phyloP scores from a whole-genome alignment of 2,888 invertebrate species.

The Selenia dentaria region DNA sequence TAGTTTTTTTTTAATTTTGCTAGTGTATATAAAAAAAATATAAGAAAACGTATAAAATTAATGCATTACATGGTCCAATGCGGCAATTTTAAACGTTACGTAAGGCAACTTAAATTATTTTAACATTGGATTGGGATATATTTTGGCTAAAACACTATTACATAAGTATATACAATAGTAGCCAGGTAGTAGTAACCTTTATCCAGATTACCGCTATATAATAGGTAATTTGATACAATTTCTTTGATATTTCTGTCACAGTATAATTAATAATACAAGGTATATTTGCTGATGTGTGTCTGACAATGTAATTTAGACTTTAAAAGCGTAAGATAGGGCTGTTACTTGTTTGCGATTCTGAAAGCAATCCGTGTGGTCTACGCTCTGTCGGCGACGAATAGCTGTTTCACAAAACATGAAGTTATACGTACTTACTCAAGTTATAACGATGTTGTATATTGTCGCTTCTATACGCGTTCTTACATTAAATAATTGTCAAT shows the following conservation, averaged over 20 bases:
- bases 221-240: constrained; percentile 35
- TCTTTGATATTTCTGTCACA: constrained; percentile 37
- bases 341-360: constrained; percentile 5
- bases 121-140: no score
- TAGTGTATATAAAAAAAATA: no score
- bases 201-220: no score
- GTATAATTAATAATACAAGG: constrained; percentile 1
- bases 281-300: constrained; percentile 8
- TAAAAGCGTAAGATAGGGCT: constrained; percentile 2
- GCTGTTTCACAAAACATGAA: constrained; percentile 28
- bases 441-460: neutral
- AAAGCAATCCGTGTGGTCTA: constrained; percentile 34
- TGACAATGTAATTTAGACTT: constrained; percentile 11
- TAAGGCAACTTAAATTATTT: no score
- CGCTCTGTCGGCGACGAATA: constrained; percentile 27
- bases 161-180: no score
- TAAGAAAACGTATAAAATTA: no score
- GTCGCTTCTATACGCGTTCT: neutral
- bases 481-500: neutral
- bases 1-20: no score
- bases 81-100: no score
- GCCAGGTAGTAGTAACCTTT: constrained; percentile 5
- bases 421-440: neutral
- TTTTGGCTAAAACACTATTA: constrained; percentile 34
- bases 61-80: no score